Conservation (phyloP, 1,140 invertebrate species). For the Melipona quadrifasciata region DNA sequence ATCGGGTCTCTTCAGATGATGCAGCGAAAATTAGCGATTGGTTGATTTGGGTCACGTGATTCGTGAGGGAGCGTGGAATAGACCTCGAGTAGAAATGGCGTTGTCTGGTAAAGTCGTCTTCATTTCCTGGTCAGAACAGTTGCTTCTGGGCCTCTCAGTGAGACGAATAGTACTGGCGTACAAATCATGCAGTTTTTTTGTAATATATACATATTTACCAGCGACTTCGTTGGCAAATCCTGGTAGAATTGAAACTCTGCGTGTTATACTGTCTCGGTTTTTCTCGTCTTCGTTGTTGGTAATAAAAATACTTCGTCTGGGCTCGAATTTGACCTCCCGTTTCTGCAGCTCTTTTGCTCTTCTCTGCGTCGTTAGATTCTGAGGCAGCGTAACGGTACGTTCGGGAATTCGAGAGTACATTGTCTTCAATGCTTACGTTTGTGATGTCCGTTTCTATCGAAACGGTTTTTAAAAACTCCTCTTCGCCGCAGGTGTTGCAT, state of each 20-base stretch:
- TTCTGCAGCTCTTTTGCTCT: not conserved
- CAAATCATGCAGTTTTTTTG: too few relatives aligned
- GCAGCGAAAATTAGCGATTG: too few relatives aligned
- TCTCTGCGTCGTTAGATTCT: not conserved
- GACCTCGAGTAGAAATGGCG: too few relatives aligned
- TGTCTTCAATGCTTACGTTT: not conserved
- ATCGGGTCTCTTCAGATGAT: too few relatives aligned
- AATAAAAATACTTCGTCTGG: not conserved
- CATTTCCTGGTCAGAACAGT: too few relatives aligned
- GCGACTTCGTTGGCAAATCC: not conserved
- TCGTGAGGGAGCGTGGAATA: too few relatives aligned
- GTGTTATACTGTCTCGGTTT: not conserved
- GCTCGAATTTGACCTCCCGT: not conserved
- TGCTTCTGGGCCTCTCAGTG: too few relatives aligned
- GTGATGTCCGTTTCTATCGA: not conserved
- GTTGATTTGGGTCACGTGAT: too few relatives aligned
- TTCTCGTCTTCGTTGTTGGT: not conserved
- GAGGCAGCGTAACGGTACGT: accelerated
- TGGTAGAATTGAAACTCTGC: constrained; percentile 42
- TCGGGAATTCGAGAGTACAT: not conserved
- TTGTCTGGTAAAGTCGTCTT: too few relatives aligned
- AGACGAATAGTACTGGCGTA: too few relatives aligned
- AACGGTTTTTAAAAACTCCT: constrained; percentile 77
- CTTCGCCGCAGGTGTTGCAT: constrained; percentile 81
- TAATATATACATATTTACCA: not conserved